Conservation (phyloP, 2,888 invertebrate species). For the Ditula angustiorana region DNA sequence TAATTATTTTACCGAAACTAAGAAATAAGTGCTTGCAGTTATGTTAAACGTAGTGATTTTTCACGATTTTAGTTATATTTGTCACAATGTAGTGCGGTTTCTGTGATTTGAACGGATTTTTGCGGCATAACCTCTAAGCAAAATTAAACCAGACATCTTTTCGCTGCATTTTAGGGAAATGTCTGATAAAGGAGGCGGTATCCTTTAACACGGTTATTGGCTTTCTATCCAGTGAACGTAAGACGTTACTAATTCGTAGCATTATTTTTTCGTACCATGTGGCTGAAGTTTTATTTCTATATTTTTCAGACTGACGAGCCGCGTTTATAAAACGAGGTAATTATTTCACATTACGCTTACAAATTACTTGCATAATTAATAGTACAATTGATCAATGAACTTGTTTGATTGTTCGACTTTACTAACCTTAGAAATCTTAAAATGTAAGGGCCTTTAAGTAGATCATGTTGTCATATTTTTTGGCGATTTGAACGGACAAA, state of each 20-base stretch:
- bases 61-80: background rate
- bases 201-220: too few species aligned
- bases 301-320: background rate
- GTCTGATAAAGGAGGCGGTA: background rate
- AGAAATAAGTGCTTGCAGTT: slow-evolving; percentile 46
- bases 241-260: too few species aligned
- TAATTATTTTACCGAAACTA: slow-evolving; percentile 15
- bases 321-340: slow-evolving; percentile 2
- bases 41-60: slow-evolving; percentile 5
- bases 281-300: too few species aligned
- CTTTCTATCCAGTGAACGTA: too few species aligned
- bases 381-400: too few species aligned
- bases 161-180: background rate
- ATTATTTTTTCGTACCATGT: too few species aligned
- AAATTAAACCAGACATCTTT: background rate
- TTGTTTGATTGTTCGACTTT: background rate
- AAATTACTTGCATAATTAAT: too few species aligned
- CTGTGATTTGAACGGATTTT: slow-evolving; percentile 60
- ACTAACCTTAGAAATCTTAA: slow-evolving; percentile 2
- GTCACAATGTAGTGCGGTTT: slow-evolving; percentile 33
- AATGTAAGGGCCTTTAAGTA: slow-evolving; percentile 69
- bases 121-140: slow-evolving; percentile 53
- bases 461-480: slow-evolving; percentile 60
- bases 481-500: slow-evolving; percentile 62
- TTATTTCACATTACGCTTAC: background rate